Base-by-base conservation (phyloP, 2,113 vertebrate species). In the Ammodytes dubius region DNA sequence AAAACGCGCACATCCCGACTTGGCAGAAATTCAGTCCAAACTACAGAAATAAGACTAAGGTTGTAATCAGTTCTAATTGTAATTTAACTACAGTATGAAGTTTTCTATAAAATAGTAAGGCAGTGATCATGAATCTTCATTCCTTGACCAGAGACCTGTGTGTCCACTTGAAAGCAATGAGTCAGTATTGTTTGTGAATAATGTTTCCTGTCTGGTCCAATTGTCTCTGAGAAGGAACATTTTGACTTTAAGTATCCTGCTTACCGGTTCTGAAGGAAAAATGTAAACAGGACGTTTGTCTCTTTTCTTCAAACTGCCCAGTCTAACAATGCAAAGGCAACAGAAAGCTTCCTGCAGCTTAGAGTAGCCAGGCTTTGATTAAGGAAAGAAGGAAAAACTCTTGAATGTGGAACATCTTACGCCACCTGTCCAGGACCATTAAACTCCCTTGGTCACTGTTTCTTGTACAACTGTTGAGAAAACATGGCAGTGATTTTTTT, bases 231-330 rank as follows among this genome's bases (percentile, higher is more conserved):
- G 27, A 39, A 70, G 40, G 67, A 46, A 72, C 37, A 50, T 63
- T 11, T 3, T 42, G 73, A 57, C 3, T 7, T 11, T 27, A 27
- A 27, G 27, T 27, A 27, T 27, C 27, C 27, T 27, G 27, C 27
- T 27, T 27, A 27, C 27, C 27, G 27, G 27, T 27, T 27, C 12
- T 49, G 11, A 45, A 45, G 47, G 10, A 27, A 42, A 53, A 77
- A 74, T 42, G 57, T 75, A 78, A 83, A 85, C 84, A 83, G 84
- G 87, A 85, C 17, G 47, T 54, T 1, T 42, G 40, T 15, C 63
- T 74, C 64, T 19, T 27, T 67, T 19, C 74, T 70, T 69, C 67
- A n/a, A 64, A 39, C 50, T 40, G 35, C 15, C 10, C 17, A 6
- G 11, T 60, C 3, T 12, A 64, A 84, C 66, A 86, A 83, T 81